Percentiles rank a stretch among this genome's conserved stretches.
phyloP scores from a whole-genome alignment of 1,140 invertebrate genomes.

The Drosophila melanogaster region DNA sequence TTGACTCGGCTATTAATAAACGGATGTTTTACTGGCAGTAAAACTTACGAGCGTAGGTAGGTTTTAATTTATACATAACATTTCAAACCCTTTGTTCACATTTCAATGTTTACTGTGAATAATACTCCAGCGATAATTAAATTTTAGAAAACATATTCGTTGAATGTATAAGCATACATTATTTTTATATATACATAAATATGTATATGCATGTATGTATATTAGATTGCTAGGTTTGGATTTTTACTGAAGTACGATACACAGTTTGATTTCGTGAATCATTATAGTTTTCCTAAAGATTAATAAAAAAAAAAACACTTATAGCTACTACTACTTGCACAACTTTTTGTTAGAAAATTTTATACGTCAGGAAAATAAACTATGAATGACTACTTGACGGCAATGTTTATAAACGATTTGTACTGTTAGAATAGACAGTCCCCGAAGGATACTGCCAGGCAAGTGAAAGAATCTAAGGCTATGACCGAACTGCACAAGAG shows the following conservation, averaged over 20 bases:
- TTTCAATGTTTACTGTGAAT: too few species aligned
- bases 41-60: too few species aligned
- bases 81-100: too few species aligned
- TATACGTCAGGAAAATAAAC: not conserved
- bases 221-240: not conserved
- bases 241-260: not conserved
- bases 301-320: not conserved
- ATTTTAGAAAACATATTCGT: too few species aligned
- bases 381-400: not conserved
- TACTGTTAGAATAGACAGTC: not conserved
- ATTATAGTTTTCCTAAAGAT: not conserved
- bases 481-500: slow-evolving; percentile 1
- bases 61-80: too few species aligned
- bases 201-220: not conserved
- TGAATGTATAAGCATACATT: too few species aligned
- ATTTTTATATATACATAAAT: not conserved
- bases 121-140: too few species aligned
- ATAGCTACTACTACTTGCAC: not conserved
- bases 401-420: not conserved
- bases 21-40: too few species aligned
- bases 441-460: not conserved
- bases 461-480: not conserved
- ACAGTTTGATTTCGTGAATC: not conserved
- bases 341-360: not conserved
- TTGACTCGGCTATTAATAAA: too few species aligned